Conservation (phyloP, 2,797 vertebrate genomes). For the Gila robusta region DNA sequence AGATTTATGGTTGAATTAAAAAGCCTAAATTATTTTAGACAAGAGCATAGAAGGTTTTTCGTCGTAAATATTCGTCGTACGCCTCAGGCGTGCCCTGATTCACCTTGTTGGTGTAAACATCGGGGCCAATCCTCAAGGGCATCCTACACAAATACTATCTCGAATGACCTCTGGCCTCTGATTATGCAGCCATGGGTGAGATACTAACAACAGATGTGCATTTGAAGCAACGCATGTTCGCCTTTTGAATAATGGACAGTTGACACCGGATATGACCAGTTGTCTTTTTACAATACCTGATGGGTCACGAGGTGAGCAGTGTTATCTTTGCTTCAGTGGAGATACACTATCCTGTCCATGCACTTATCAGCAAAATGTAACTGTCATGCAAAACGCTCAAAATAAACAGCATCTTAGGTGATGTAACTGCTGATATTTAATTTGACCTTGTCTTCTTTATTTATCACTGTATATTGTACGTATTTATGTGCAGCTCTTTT, state of each 20-base stretch:
- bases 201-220: slow-evolving; percentile 51
- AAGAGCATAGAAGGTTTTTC: slow-evolving; percentile 50
- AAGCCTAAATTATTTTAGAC: slow-evolving; percentile 54
- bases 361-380: slow-evolving; percentile 33
- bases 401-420: background rate
- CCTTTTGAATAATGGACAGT: slow-evolving; percentile 54
- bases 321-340: slow-evolving; percentile 35
- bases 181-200: slow-evolving; percentile 58
- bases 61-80: background rate
- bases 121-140: slow-evolving; percentile 62
- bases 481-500: background rate
- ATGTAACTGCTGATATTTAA: background rate
- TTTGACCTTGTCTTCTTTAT: background rate
- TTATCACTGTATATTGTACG: background rate
- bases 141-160: slow-evolving; percentile 17
- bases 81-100: slow-evolving; percentile 57
- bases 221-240: slow-evolving; percentile 15
- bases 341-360: slow-evolving; percentile 14
- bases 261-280: slow-evolving; percentile 20
- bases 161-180: slow-evolving; percentile 48
- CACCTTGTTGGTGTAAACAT: slow-evolving; percentile 60
- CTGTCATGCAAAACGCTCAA: background rate
- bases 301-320: slow-evolving; percentile 40
- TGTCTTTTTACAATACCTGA: background rate
- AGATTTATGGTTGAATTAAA: slow-evolving; percentile 70